These are phyloP conservation scores for Pterophyllum scalare DNA, from an alignment of 2,113 vertebrate genomes.

Conservation along the genomic window DNA sequence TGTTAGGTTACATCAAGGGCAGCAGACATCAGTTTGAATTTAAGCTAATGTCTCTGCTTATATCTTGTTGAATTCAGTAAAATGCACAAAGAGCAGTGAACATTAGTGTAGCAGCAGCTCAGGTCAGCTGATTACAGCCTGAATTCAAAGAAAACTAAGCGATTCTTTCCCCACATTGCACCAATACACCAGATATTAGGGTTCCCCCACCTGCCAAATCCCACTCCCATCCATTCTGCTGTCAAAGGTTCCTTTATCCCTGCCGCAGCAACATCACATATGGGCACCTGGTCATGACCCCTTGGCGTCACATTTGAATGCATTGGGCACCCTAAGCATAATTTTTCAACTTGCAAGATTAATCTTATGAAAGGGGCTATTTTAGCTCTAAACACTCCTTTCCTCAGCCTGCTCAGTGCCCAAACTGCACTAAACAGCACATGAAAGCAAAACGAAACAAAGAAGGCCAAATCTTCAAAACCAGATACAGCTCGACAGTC, in stretches of 20 bases:
- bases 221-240: neutral
- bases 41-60: too few relatives aligned
- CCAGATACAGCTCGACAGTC: neutral
- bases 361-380: neutral
- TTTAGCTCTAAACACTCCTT: neutral
- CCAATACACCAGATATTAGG: neutral
- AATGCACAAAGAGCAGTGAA: too few relatives aligned
- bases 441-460: neutral
- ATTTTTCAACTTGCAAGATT: neutral
- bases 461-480: neutral
- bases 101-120: neutral
- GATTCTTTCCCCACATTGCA: neutral
- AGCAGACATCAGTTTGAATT: too few relatives aligned
- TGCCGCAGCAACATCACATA: neutral
- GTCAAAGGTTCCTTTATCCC: neutral
- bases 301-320: neutral
- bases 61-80: too few relatives aligned
- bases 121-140: neutral
- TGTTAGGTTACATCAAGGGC: too few relatives aligned
- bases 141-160: neutral
- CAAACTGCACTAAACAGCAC: too few relatives aligned
- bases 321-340: neutral
- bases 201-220: neutral
- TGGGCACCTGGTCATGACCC: neutral
- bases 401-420: neutral